phyloP scores from a whole-genome alignment of 2,888 invertebrate genomes.

The Drosophila flavopinicola region DNA sequence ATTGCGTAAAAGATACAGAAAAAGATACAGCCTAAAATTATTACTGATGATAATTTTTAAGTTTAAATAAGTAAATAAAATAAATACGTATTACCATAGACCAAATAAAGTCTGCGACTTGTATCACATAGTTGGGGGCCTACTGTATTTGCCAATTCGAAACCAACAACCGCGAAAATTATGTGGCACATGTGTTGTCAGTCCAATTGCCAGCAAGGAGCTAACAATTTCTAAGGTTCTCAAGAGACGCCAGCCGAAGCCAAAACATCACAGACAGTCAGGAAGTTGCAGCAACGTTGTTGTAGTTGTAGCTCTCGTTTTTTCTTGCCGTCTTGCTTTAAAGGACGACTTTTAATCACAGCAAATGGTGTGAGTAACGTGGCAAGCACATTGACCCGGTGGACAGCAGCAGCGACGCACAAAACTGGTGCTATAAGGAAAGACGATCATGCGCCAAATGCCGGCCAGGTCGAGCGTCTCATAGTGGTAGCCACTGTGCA shows the following conservation, averaged over 20 bases:
- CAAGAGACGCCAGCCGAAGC: conserved; percentile 2
- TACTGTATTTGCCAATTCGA: conserved; percentile 44
- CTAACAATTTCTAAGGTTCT: conserved; percentile 11
- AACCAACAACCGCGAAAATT: conserved; percentile 56
- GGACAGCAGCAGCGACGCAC: conserved; percentile 42
- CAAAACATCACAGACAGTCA: conserved; percentile 14
- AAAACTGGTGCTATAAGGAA: conserved; percentile 61
- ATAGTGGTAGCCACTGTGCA: conserved; percentile 77
- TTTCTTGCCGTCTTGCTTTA: neutral
- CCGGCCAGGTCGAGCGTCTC: conserved; percentile 64
- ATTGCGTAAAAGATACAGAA: no score
- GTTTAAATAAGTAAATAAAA: no score
- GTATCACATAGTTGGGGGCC: neutral
- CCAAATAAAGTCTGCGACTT: no score
- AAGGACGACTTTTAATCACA: conserved; percentile 24
- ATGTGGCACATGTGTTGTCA: conserved; percentile 66
- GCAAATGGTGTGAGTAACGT: conserved; percentile 19
- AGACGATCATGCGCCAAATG: conserved; percentile 74
- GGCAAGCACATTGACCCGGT: conserved; percentile 45
- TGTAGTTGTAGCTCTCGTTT: conserved; percentile 2
- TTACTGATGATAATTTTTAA: no score
- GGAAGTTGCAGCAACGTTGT: conserved; percentile 18
- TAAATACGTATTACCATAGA: no score
- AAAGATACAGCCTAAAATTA: no score
- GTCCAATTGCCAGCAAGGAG: conserved; percentile 35